Evolutionary conservation across 2,888 invertebrate species (phyloP).

Genomic region (Drosophila ustulata): DNA sequence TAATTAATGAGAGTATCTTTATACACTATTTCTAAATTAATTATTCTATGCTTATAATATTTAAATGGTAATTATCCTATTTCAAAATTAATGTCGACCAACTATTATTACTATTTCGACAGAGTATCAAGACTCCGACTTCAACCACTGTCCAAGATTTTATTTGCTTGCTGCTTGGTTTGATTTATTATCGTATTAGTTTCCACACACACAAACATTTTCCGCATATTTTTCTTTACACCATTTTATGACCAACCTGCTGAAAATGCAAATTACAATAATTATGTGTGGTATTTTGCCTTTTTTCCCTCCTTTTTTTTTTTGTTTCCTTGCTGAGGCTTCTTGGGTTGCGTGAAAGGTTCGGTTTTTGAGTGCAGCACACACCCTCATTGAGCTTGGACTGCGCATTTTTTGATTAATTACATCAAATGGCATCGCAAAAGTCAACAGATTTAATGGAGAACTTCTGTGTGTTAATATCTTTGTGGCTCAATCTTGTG

Average conservation of each 20-base stretch:
- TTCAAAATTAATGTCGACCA: no score
- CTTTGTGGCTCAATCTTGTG: conserved; percentile 43
- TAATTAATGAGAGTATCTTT: no score
- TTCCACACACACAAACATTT: conserved; percentile 60
- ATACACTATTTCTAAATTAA: no score
- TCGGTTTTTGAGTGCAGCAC: conserved; percentile 39
- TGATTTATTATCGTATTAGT: conserved; percentile 72
- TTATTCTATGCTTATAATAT: no score
- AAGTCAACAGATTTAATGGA: conserved; percentile 33
- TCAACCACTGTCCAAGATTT: no score
- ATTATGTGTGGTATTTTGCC: conserved; percentile 60
- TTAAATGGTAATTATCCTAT: no score
- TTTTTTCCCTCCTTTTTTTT: neutral
- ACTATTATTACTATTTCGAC: neutral
- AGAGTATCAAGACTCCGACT: conserved; percentile 11
- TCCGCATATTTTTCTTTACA: conserved; percentile 46
- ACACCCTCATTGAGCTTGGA: conserved; percentile 53
- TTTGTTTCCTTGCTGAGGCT: neutral
- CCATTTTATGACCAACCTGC: conserved; percentile 43
- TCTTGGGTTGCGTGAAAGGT: conserved; percentile 28
- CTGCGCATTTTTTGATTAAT: conserved; percentile 66
- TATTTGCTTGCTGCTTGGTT: conserved; percentile 16
- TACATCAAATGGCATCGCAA: conserved; percentile 32
- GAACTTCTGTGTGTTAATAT: conserved; percentile 35
- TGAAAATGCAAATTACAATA: conserved; percentile 74